These are phyloP conservation scores for Apostichopus leukothele DNA, from an alignment of 53 echinoderm and acorn worm species.

Conservation along the genomic window DNA sequence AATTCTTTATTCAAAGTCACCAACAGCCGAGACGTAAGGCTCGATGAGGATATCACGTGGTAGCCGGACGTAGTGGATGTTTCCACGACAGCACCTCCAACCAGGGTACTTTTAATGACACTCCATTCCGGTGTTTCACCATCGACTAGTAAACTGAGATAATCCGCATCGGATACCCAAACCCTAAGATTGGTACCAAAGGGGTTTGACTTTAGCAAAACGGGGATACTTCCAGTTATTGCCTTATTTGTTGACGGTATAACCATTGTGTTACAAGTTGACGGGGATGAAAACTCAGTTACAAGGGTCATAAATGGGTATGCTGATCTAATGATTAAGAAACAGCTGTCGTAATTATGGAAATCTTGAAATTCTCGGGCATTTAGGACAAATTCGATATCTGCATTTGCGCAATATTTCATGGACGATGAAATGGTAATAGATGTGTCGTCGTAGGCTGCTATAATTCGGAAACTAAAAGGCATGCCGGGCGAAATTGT, in stretches of 20 bases:
- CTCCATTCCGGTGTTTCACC: background rate
- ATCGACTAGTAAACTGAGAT: background rate
- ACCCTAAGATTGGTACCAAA: background rate
- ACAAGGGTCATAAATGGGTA: background rate
- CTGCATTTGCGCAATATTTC: background rate
- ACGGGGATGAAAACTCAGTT: background rate
- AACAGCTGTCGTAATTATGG: background rate
- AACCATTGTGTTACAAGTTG: conserved; percentile 1
- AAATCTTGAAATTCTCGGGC: background rate
- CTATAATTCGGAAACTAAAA: background rate
- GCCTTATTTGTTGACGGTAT: background rate
- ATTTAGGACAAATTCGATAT: background rate
- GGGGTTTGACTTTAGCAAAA: background rate
- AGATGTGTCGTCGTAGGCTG: background rate
- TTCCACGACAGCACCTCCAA: background rate
- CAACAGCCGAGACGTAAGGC: background rate
- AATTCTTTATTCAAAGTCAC: background rate
- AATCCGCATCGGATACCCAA: conserved; percentile 2
- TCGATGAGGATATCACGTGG: conserved; percentile 15
- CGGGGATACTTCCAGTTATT: background rate
- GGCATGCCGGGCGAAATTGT: background rate
- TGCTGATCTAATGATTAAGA: background rate
- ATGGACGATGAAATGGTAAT: background rate
- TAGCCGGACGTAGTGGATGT: background rate
- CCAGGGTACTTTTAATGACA: background rate